Evolutionary conservation across 2,797 vertebrate species (phyloP), one percentile per base, ranked within the genome.

Genomic region (Lutjanus argentimaculatus): DNA sequence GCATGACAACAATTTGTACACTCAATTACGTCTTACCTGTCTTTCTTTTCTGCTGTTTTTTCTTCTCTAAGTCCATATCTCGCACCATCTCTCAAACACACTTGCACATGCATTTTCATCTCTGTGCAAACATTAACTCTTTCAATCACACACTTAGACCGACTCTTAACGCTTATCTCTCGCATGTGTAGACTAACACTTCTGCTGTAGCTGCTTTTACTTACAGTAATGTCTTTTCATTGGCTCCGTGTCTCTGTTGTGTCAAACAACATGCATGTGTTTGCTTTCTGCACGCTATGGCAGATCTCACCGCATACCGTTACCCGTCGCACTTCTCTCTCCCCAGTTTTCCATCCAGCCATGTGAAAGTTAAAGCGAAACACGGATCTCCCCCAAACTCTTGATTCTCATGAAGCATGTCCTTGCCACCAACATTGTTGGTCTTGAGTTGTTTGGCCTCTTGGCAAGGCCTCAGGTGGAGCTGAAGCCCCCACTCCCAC

Each of bases 351-450:
- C 90, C 75, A 80, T 78, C 77, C 86, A 84, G 58, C 82, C 86
- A 73, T 85, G 81, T 84, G 81, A 93, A 91, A 89, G 85, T 70
- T 83, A 68, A 91, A 90, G 81, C 70, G 70, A 84, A 92, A 90
- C 87, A 81, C 53, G 74, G 74, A 89, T 89, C 85, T 92, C 87
- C 90, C 82, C 82, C 85, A 36, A 89, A 91, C 87, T 78, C 88
- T 74, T 16, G 77, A 67, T 86, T 89, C 86, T 86, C 42, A 6
- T 83, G 73, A 88, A 93, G 82, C 89, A 80, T 81, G 85, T 86
- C 82, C 81, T 92, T 89, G 87, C 92, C 92, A 91, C 91, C 91
- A 94, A 92, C 91, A 93, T 94, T 93, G 92, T 93, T 85, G 80
- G 88, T 88, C 84, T 88, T 86, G 85, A 93, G 86, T 88, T 93